These are phyloP conservation scores for Lordiphosa collinella DNA, from an alignment of 1,140 invertebrate genomes.

Conservation along the genomic window DNA sequence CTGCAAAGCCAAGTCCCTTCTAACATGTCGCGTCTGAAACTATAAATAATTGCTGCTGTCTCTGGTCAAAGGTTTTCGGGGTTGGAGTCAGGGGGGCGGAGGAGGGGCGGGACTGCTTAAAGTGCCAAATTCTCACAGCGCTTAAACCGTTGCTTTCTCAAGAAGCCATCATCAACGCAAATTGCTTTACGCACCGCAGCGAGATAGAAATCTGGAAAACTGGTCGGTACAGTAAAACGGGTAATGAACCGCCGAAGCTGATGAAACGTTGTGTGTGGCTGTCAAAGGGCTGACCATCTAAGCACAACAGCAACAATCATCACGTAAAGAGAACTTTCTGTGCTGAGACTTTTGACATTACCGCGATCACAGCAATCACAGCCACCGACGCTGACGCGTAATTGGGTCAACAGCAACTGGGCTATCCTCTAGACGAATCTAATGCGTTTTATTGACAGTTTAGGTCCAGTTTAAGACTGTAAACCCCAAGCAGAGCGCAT, in stretches of 20 bases:
- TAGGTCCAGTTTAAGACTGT: no score
- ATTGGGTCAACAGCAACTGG: conserved; percentile 29
- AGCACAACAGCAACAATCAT: conserved; percentile 8
- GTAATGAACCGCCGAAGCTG: conserved; percentile 37
- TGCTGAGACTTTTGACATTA: conserved; percentile 6
- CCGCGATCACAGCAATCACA: neutral
- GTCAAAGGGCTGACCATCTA: conserved; percentile 14
- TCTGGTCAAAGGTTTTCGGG: conserved; percentile 42
- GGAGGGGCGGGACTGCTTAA: conserved; percentile 27
- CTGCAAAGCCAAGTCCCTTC: conserved; percentile 32
- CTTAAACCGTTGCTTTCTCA: conserved; percentile 47
- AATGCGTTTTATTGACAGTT: conserved; percentile 38
- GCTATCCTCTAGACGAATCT: conserved; percentile 38
- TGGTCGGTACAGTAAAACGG: conserved; percentile 27
- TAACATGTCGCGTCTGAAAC: conserved; percentile 7
- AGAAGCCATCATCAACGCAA: conserved; percentile 38
- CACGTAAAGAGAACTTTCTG: conserved; percentile 34
- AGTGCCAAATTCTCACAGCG: conserved; percentile 45
- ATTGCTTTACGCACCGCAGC: conserved; percentile 48
- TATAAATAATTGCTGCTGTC: conserved; percentile 41
- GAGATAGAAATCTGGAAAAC: conserved; percentile 50
- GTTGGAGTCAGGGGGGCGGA: neutral
- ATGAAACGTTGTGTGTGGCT: conserved; percentile 25
- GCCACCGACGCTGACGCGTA: conserved; percentile 24
- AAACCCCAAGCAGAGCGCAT: no score